Conservation (phyloP, 1,140 invertebrate species). For the Parasteatoda tepidariorum region DNA sequence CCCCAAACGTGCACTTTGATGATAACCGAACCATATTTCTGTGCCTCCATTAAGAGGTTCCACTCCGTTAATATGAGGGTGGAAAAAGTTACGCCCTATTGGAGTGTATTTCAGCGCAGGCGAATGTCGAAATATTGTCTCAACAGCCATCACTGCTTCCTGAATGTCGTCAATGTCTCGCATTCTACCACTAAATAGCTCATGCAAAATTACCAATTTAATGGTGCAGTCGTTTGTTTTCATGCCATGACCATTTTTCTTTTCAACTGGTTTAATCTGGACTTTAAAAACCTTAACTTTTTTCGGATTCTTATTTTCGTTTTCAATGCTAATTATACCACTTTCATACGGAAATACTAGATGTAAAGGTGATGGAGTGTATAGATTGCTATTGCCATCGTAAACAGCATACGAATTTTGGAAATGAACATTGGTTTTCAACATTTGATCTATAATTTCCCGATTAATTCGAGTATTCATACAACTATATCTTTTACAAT, state of each 20-base stretch:
- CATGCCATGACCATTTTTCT: too few relatives aligned
- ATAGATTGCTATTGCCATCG: conserved; percentile 45
- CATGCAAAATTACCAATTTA: conserved; percentile 45
- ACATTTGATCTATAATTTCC: conserved; percentile 14
- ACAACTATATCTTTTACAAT: conserved; percentile 15
- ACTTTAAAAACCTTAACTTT: neutral
- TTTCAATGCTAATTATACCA: neutral
- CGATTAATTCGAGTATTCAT: conserved; percentile 23
- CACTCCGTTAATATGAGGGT: too few relatives aligned
- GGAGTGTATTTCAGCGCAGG: conserved; percentile 42
- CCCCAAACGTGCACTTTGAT: conserved; percentile 40
- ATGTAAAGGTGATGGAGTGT: neutral
- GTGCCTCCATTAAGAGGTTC: conserved; percentile 14
- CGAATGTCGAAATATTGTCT: conserved; percentile 47
- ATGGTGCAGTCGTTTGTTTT: conserved; percentile 20
- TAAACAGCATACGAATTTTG: conserved; percentile 9
- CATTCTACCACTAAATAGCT: conserved; percentile 13
- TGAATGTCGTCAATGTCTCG: neutral
- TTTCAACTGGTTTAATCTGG: conserved; percentile 15
- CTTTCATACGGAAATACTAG: neutral
- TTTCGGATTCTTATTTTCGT: neutral
- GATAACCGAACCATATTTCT: conserved; percentile 56
- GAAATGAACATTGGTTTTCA: conserved; percentile 3
- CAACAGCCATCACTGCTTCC: conserved; percentile 52
- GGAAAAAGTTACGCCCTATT: conserved; percentile 51